A percentile compares a stretch with the other conserved stretches of the same genome.
Evolutionary conservation across 1,140 invertebrate genomes (phyloP).

Genomic region (Sitobion miscanthi): DNA sequence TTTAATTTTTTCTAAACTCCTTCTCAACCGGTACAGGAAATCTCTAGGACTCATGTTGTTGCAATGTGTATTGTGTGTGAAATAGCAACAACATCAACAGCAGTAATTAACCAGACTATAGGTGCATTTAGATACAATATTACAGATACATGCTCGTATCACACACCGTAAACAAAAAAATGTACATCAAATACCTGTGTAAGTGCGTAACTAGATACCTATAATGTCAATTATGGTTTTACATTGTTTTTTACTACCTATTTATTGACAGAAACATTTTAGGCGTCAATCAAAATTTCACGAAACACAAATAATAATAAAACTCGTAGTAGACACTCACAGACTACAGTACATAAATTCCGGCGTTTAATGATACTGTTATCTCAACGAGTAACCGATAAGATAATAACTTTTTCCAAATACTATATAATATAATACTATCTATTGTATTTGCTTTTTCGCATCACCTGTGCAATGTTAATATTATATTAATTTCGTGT

Average conservation of each 20-base stretch:
- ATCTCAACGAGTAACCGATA: neutral
- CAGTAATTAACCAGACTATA: neutral
- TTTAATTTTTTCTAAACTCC: conserved; percentile 57
- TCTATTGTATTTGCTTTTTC: no score
- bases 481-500: no score
- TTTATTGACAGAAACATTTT: neutral
- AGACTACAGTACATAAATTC: neutral
- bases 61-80: neutral
- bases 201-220: neutral
- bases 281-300: neutral
- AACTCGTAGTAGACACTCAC: neutral
- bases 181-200: neutral
- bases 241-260: neutral
- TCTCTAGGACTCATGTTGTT: conserved; percentile 45
- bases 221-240: neutral
- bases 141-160: neutral
- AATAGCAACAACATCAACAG: neutral
- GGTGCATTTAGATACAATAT: neutral
- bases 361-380: conserved; percentile 16
- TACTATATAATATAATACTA: no score
- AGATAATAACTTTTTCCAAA: neutral
- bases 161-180: neutral
- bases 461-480: neutral
- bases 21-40: conserved; percentile 48
- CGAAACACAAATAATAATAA: neutral